Base-by-base conservation (phyloP, 2,113 vertebrate species). In the Pygoscelis adeliae region DNA sequence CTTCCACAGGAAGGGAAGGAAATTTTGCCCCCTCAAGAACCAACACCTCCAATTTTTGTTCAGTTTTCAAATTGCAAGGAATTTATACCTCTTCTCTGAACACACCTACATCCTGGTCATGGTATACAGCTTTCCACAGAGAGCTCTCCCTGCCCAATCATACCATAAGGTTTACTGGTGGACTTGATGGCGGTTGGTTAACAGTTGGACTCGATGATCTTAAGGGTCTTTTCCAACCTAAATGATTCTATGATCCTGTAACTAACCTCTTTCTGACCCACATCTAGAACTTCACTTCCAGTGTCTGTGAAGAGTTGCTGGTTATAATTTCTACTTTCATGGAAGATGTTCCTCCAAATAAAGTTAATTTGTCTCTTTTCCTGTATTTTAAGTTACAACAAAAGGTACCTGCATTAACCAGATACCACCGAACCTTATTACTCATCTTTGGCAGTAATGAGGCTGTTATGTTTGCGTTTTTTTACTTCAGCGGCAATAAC, bases 211-310 rank as follows among this genome's bases (percentile, higher is more conserved):
- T 49, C 3, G 4, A 29, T 49, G 56, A 38, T 22, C 26, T 25
- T 26, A 56, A 44, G 30, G 30, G 26, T 38, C 19, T 49, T 38
- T 61, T 47, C 11, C 56, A 49, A 61, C 26, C 34, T 47, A 74
- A 58, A 58, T 12, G 40, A 44, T 34, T 40, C 29, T 55, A 19
- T 26, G 25, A 76, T 47, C 61, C 71, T 38, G 10, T 61, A 90
- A 72, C 5, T 27, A 78, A n/a, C 5, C 2, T 77, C 46, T 69
- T 66, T 38, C 59, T 83, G 40, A 46, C 15, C 22, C 16, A 36
- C 30, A 19, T 0, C 0, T 2, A 49, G 40, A 73, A 69, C 15
- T 62, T 70, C 21, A 47, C 30, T 89, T 86, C 10, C n/a, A 23
- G 11, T 14, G 4, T 47, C 25, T 69, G 11, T 71, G 30, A 91